These are phyloP conservation scores for Onychomys torridus DNA, from an alignment of 2,797 vertebrate species.

Conservation along the genomic window DNA sequence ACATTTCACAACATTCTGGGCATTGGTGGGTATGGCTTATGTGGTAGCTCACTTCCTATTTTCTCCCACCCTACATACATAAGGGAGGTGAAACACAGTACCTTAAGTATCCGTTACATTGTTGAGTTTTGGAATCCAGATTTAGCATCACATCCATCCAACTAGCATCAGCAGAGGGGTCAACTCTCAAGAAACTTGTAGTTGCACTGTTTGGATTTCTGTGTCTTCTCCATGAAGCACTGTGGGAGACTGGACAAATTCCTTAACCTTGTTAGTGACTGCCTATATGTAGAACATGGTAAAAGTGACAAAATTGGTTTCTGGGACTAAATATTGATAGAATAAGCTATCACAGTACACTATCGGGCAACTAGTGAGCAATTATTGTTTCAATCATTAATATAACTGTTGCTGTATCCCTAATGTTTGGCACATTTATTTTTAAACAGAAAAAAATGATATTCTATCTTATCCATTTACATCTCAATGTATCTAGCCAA, in stretches of 20 bases:
- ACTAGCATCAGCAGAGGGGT: not conserved
- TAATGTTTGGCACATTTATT: slow-evolving; percentile 2
- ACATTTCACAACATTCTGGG: not conserved
- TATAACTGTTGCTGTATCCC: not conserved
- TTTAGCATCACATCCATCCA: not conserved
- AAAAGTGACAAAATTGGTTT: not conserved
- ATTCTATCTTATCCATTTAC: not conserved
- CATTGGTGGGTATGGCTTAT: not conserved
- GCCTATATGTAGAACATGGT: not conserved
- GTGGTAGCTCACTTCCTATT: not conserved
- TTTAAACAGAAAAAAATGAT: slow-evolving; percentile 18
- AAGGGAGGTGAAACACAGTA: not conserved
- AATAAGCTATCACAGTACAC: not conserved
- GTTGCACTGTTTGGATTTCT: not conserved
- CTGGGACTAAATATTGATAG: not conserved
- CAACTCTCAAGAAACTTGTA: not conserved
- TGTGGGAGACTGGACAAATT: not conserved
- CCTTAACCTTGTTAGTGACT: not conserved
- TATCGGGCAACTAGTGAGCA: not conserved
- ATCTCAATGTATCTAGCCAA: not conserved
- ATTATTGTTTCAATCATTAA: not conserved
- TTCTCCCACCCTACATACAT: not conserved
- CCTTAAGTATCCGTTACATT: not conserved
- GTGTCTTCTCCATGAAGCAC: not conserved
- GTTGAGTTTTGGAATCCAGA: not conserved